Evolutionary conservation across 2,113 vertebrate genomes (phyloP).

Genomic region (Rhagologus leucostigma): DNA sequence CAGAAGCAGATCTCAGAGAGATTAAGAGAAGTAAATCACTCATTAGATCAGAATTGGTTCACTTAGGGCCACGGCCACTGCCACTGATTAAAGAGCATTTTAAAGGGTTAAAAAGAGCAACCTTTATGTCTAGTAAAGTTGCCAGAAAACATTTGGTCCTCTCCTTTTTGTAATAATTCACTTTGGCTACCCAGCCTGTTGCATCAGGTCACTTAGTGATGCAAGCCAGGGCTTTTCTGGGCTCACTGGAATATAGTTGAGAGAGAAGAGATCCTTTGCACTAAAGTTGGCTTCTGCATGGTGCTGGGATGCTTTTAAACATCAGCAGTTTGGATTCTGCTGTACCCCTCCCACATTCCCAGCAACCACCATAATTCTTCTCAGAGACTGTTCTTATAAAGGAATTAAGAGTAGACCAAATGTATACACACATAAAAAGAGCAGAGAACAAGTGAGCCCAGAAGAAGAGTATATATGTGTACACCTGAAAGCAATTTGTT

Average conservation of each 20-base stretch:
- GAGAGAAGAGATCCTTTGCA: background rate
- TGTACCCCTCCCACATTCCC: background rate
- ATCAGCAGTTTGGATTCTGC: background rate
- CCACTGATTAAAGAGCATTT: background rate
- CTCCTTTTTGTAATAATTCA: background rate
- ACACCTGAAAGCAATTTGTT: background rate
- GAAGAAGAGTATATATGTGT: background rate
- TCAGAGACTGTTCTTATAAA: background rate
- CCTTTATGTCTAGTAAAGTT: background rate
- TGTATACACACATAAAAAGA: background rate
- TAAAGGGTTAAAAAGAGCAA: background rate
- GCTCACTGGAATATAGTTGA: background rate
- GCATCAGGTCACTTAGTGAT: background rate
- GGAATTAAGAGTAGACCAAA: background rate
- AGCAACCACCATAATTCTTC: background rate
- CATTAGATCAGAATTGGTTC: background rate
- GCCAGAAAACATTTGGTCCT: background rate
- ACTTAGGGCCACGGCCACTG: background rate
- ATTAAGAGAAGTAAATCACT: conserved; percentile 1
- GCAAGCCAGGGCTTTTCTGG: background rate
- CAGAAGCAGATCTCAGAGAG: background rate
- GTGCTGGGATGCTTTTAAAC: background rate
- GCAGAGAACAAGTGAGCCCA: background rate
- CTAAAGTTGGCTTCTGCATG: background rate
- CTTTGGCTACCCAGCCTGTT: background rate